Conservation (phyloP, 2,888 invertebrate genomes). For the Malacosoma neustria region DNA sequence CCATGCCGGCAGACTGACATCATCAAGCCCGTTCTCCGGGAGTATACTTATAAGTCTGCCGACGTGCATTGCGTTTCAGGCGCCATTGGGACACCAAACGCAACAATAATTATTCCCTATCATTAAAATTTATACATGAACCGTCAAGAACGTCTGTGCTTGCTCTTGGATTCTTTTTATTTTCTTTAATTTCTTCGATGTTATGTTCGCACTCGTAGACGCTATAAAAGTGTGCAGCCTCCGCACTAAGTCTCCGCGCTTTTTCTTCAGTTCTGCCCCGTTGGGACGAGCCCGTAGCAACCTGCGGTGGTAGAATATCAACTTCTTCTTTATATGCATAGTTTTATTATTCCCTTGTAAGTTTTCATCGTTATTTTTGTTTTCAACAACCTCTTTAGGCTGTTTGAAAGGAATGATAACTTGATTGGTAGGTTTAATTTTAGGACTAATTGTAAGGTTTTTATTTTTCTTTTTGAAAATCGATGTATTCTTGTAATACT, state of each 20-base stretch:
- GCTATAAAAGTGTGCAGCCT: conserved; percentile 33
- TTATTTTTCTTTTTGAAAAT: conserved; percentile 25
- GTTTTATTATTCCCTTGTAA: conserved; percentile 9
- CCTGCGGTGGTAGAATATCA: conserved; percentile 31
- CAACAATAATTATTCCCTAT: conserved; percentile 27
- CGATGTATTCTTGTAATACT: conserved; percentile 26
- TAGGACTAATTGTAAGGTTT: conserved; percentile 20
- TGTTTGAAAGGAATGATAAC: conserved; percentile 24
- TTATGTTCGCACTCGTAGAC: conserved; percentile 25
- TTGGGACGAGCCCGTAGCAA: conserved; percentile 25
- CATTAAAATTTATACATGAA: conserved; percentile 36
- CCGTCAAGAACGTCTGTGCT: conserved; percentile 47
- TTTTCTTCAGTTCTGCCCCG: conserved; percentile 29
- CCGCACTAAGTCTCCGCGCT: conserved; percentile 24
- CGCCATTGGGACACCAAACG: conserved; percentile 6
- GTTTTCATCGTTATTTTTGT: conserved; percentile 4
- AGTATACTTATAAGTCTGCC: conserved; percentile 20
- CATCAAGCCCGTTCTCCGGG: conserved; percentile 25
- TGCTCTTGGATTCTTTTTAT: conserved; percentile 39
- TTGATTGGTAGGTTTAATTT: conserved; percentile 19
- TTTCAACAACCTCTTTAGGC: conserved; percentile 4
- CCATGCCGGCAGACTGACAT: conserved; percentile 45
- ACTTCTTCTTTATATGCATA: conserved; percentile 19
- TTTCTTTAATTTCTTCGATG: conserved; percentile 40
- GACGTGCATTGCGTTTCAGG: conserved; percentile 15